Percentiles rank a stretch among this genome's conserved stretches.
phyloP scores from a whole-genome alignment of 2,888 invertebrate genomes.

The Oscheius sp. region DNA sequence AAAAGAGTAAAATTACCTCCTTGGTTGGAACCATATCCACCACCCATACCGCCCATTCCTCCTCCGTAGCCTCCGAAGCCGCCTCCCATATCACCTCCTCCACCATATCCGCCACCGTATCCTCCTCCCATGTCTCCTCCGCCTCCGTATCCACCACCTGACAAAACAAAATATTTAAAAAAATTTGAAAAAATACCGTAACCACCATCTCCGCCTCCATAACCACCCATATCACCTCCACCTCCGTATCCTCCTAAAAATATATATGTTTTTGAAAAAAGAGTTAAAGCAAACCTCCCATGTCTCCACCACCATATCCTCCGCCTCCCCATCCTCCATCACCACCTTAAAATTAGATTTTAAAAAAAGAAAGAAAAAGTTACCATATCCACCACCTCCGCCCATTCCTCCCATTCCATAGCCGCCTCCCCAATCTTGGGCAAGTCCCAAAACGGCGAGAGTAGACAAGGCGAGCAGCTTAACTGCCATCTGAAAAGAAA shows the following conservation, averaged over 20 bases:
- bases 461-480: conserved; percentile 42
- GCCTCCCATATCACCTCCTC: conserved; percentile 40
- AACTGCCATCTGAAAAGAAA: not conserved
- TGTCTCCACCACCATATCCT: conserved; percentile 34
- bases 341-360: conserved; percentile 23
- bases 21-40: conserved; percentile 45
- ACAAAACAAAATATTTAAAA: not conserved
- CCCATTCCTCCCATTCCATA: conserved; percentile 47
- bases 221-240: conserved; percentile 24
- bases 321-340: conserved; percentile 32
- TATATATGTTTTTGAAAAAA: not conserved
- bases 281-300: conserved; percentile 20
- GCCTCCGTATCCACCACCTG: conserved; percentile 42
- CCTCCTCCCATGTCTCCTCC: conserved; percentile 48
- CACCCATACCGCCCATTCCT: conserved; percentile 40
- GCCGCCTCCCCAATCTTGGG: conserved; percentile 60
- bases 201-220: conserved; percentile 39
- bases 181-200: not conserved
- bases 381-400: conserved; percentile 39
- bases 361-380: not conserved
- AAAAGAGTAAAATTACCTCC: conserved; percentile 24
- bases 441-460: conserved; percentile 45
- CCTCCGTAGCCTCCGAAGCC: conserved; percentile 54
- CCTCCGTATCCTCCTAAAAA: conserved; percentile 20
- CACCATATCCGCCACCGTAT: conserved; percentile 44